Base-by-base conservation (phyloP, 2,113 vertebrate species). In the Labeo rohita region DNA sequence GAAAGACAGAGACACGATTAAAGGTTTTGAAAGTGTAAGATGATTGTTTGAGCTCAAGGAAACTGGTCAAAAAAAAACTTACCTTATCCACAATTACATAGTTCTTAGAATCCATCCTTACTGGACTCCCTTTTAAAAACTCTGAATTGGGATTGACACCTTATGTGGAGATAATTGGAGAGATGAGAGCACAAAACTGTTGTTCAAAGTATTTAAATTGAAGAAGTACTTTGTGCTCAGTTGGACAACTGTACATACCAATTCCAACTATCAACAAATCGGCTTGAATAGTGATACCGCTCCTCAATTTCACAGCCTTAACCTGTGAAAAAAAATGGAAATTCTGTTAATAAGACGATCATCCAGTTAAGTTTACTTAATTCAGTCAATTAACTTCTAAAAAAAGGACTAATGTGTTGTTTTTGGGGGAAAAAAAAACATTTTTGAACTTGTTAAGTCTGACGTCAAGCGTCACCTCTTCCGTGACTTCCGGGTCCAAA, bases 21-120 rank as follows among this genome's bases (percentile, higher is more conserved):
- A 66, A 34, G 56, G n/a, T 15, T 50, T 50, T 50, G 3, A 15
- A 70, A 70, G 80, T 36, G 10, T 52, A 15, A 45, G 50, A 8
- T 16, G 8, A 65, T 8, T 65, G 4, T n/a, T 39, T 11, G 6
- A 54, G 28, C 21, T 63, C 15, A 52, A 50, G 28, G 6, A 66
- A 78, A 39, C 34, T 15, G 15, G 12, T n/a, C 6, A 28, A 16
- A 34, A 52, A 16, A 34, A 52, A 34, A 5, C 50, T 61, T 52
- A 97, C 96, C 95, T 96, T 93, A 47, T 97, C 92, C 3, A 97
- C 96, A 34, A 89, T 89, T 76, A 97, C 90, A 87, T 91, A 93
- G 9, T 92, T 92, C 8, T 91, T 94, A 1, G 86, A 86, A 7
- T 96, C 94, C 77, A 92, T 93, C 54, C 88, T 68, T 0, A 97